A percentile compares a stretch with the other conserved stretches of the same genome.
Conservation (phyloP, 2,797 vertebrate genomes). For the Enteromius afrohamiltoni region DNA sequence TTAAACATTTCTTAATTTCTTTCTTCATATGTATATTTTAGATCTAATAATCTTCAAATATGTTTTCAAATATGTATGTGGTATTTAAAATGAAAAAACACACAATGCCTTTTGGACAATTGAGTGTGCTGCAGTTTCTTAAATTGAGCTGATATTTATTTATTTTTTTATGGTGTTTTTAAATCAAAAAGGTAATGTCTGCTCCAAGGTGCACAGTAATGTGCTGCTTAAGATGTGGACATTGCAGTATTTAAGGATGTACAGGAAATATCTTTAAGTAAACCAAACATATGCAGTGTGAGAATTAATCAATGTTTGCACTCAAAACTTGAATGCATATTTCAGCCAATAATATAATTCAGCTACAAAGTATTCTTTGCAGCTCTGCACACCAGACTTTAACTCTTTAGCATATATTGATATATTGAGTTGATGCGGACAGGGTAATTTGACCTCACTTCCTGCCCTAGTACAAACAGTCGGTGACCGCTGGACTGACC, state of each 20-base stretch:
- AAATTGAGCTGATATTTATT: not conserved
- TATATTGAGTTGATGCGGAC: slow-evolving; percentile 1
- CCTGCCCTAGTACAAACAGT: slow-evolving; percentile 34
- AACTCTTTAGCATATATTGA: slow-evolving; percentile 21
- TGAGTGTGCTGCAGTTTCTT: not conserved
- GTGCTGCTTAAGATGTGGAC: not conserved
- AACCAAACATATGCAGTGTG: not conserved
- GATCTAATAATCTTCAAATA: too few relatives aligned
- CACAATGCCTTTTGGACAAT: not conserved
- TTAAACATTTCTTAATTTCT: too few relatives aligned
- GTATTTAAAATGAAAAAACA: not conserved
- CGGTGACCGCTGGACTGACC: slow-evolving; percentile 36
- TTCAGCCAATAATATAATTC: slow-evolving; percentile 25
- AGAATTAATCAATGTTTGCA: slow-evolving; percentile 5
- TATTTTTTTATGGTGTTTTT: not conserved
- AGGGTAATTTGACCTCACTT: slow-evolving; percentile 35
- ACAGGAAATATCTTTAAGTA: not conserved
- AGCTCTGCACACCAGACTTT: not conserved
- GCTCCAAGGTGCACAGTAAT: not conserved
- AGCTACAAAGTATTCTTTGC: not conserved
- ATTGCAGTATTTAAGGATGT: not conserved
- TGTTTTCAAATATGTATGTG: not conserved
- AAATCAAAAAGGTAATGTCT: not conserved
- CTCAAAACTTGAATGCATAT: not conserved
- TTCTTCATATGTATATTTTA: too few relatives aligned